phyloP scores from a whole-genome alignment of 2,888 invertebrate species.

The Andrena dorsata region DNA sequence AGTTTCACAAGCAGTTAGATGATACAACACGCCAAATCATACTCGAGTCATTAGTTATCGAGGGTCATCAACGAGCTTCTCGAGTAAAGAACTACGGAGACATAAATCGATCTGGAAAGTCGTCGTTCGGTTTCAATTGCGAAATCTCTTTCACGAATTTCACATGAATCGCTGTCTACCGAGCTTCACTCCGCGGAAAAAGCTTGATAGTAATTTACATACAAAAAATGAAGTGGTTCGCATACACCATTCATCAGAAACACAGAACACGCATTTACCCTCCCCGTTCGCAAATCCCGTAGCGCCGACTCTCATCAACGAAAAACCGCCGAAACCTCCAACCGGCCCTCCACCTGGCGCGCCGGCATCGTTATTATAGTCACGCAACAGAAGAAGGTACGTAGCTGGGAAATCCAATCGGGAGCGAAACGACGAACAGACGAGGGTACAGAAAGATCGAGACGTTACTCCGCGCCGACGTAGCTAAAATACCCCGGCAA shows the following conservation, averaged over 20 bases:
- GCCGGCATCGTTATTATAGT: constrained; percentile 38
- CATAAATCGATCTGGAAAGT: too few relatives aligned
- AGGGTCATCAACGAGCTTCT: neutral
- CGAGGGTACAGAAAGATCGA: constrained; percentile 48
- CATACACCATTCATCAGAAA: too few relatives aligned
- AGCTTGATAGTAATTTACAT: too few relatives aligned
- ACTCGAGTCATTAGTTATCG: neutral
- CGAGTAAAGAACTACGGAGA: neutral
- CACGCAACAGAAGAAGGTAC: constrained; percentile 12
- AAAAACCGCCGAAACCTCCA: neutral
- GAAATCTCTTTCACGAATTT: too few relatives aligned
- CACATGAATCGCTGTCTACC: too few relatives aligned
- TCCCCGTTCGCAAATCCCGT: neutral
- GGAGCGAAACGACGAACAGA: constrained; percentile 46
- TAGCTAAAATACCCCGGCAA: constrained; percentile 70
- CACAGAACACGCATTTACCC: neutral
- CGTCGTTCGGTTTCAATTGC: too few relatives aligned
- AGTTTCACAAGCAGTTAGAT: neutral
- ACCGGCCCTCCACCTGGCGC: neutral
- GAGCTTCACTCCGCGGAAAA: too few relatives aligned
- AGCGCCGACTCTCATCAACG: neutral
- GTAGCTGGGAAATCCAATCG: constrained; percentile 56
- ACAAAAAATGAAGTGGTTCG: too few relatives aligned
- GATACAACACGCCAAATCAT: neutral
- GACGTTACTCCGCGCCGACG: constrained; percentile 48